phyloP scores from a whole-genome alignment of 2,113 vertebrate genomes.

The Polypterus bichir region DNA sequence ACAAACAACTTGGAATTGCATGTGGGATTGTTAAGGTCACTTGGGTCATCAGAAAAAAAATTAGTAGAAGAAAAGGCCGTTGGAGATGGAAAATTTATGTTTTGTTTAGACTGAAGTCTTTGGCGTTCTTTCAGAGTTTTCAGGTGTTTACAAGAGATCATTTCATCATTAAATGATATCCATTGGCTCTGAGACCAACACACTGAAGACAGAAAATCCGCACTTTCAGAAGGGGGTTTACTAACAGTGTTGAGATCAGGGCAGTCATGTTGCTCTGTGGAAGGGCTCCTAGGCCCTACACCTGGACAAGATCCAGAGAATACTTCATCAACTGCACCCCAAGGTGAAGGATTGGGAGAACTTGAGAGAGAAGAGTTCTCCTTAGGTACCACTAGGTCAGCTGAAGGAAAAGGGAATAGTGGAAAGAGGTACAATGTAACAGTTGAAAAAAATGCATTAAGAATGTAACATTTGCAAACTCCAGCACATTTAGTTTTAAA shows the following conservation, averaged over 20 bases:
- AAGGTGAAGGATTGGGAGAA: conserved; percentile 42
- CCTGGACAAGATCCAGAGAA: conserved; percentile 44
- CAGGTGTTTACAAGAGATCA: conserved; percentile 28
- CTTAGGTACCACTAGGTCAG: conserved; percentile 36
- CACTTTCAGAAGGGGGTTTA: conserved; percentile 30
- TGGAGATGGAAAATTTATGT: conserved; percentile 34
- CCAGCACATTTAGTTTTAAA: no score
- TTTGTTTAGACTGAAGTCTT: conserved; percentile 35
- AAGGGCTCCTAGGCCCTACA: conserved; percentile 42
- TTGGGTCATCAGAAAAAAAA: conserved; percentile 49
- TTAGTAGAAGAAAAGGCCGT: conserved; percentile 37
- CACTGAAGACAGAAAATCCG: conserved; percentile 32
- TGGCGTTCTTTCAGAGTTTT: conserved; percentile 37
- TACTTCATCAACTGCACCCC: conserved; percentile 44
- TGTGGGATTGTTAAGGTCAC: conserved; percentile 35
- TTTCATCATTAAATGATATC: conserved; percentile 59
- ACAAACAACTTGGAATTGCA: conserved; percentile 34
- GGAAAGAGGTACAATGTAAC: conserved; percentile 36
- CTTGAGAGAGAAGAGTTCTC: conserved; percentile 34
- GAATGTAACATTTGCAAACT: no score
- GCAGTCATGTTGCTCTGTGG: conserved; percentile 39
- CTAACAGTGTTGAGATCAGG: conserved; percentile 23
- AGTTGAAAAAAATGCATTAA: conserved; percentile 3
- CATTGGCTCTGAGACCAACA: conserved; percentile 57
- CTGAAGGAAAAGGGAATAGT: conserved; percentile 45